Conservation (phyloP, 2,888 invertebrate species). For the Hydrotaea cyrtoneurina region DNA sequence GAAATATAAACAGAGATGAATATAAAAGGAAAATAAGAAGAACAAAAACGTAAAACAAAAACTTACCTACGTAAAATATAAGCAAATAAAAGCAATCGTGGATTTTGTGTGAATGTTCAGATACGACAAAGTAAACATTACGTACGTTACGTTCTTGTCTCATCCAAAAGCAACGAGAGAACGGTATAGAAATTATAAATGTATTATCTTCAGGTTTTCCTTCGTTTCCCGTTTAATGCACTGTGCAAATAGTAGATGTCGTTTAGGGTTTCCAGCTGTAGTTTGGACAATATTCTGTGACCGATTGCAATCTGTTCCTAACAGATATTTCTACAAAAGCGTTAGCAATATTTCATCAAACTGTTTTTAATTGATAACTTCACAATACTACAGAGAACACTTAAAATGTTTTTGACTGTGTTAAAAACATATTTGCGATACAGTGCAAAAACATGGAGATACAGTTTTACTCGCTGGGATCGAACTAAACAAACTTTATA, state of each 20-base stretch:
- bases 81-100: constrained; percentile 24
- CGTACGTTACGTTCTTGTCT: not conserved
- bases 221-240: constrained; percentile 19
- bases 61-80: constrained; percentile 5
- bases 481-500: too few relatives aligned
- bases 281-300: too few relatives aligned
- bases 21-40: not conserved
- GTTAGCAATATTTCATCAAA: too few relatives aligned
- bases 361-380: too few relatives aligned
- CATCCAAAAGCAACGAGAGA: not conserved
- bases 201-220: constrained; percentile 10
- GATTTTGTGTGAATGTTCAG: constrained; percentile 1
- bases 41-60: not conserved
- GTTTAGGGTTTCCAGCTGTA: not conserved
- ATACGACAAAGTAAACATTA: constrained; percentile 28
- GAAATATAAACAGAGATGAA: not conserved
- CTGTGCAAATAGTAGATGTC: constrained; percentile 2
- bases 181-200: constrained; percentile 13
- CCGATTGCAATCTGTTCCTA: too few relatives aligned
- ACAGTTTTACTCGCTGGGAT: too few relatives aligned
- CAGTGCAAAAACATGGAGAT: too few relatives aligned
- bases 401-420: too few relatives aligned
- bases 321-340: too few relatives aligned
- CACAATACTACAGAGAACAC: too few relatives aligned
- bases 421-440: too few relatives aligned